Percentiles rank a stretch among this genome's conserved stretches.
Conservation (phyloP, 2,113 vertebrate species). For the pig (Sus scrofa) region T2T-Sscrofa CM000825.6:25974501-25975000, state of each 20-base stretch:
- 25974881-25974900: no score
- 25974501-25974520: neutral
- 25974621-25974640: no score
- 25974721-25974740: neutral
- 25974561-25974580: neutral
- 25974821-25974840: neutral
- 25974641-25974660: neutral
- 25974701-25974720: neutral
- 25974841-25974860: neutral
- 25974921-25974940: neutral
- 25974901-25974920: neutral
- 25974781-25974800: neutral
- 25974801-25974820: neutral
- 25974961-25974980: neutral
- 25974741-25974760: neutral
- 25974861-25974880: neutral
- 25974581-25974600: neutral
- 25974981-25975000: neutral
- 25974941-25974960: neutral
- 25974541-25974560: neutral
- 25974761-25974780: neutral
- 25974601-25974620: neutral
- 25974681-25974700: neutral
- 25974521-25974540: neutral
- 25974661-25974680: neutral